A percentile compares a stretch with the other conserved stretches of the same genome.
Conservation (phyloP, 2,888 invertebrate species). For the Masnerella sp. region DNA sequence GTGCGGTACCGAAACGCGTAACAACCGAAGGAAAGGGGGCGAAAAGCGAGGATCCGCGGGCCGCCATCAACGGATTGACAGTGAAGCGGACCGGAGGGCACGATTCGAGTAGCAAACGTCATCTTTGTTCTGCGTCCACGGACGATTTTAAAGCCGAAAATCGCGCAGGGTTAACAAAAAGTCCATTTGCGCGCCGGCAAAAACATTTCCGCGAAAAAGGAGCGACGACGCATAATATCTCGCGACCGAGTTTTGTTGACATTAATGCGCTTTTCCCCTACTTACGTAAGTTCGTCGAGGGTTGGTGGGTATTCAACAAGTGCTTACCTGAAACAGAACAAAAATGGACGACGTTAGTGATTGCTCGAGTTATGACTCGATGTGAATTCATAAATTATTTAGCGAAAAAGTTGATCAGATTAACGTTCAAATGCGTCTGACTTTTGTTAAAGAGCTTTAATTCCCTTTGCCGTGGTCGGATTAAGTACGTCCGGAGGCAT, state of each 20-base stretch:
- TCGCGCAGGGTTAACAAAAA: constrained; percentile 26
- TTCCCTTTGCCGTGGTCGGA: constrained; percentile 10
- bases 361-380: constrained; percentile 44
- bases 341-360: constrained; percentile 55
- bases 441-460: constrained; percentile 23
- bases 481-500: neutral
- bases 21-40: constrained; percentile 72
- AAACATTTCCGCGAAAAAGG: constrained; percentile 31
- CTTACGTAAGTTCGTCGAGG: constrained; percentile 57
- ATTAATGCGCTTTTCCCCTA: constrained; percentile 59
- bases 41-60: constrained; percentile 70
- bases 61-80: constrained; percentile 61
- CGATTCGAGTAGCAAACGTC: constrained; percentile 74
- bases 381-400: constrained; percentile 34
- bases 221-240: constrained; percentile 39
- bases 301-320: constrained; percentile 58
- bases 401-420: constrained; percentile 47
- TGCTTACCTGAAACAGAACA: constrained; percentile 67
- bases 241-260: constrained; percentile 54
- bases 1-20: constrained; percentile 70
- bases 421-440: constrained; percentile 36
- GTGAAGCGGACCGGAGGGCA: constrained; percentile 59
- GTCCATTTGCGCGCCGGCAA: constrained; percentile 10
- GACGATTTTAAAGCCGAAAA: constrained; percentile 18
- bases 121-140: constrained; percentile 55